Base-by-base conservation (phyloP, 2,888 invertebrate genomes). In the Eristalis intricaria region DNA sequence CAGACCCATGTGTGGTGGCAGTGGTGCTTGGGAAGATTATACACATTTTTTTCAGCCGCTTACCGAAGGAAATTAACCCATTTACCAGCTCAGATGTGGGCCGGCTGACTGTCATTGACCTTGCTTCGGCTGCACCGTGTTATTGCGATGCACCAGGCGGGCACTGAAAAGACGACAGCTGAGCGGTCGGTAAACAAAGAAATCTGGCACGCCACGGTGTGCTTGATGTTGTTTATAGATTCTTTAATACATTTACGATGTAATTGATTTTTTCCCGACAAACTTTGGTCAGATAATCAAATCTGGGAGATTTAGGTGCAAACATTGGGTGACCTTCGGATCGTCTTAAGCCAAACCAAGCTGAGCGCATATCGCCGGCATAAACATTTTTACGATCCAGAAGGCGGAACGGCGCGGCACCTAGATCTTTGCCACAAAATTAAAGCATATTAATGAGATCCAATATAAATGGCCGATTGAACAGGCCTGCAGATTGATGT, bases 161-260 rank as follows among this genome's bases (percentile, higher is more conserved):
- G 50, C 19, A 19, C 1, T 4, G 50, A 22, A 8, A 50, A 43
- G 43, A 38, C 38, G 38, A 11, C 43, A 43, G n/a, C 43, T 15
- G 43, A n/a, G 19, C 50, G 8, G 10, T 35, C 7, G 29, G 73
- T 73, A 73, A 73, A 73, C 73, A 73, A 13, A 2, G 58, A 26
- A 32, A 23, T 43, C n/a, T n/a, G 40, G 19, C 32, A 22, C 38
- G 19, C 43, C 35, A 11, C 15, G 22, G 56, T 69, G 43, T 50
- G 35, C 10, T 22, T 40, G 22, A 40, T 58, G 22, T n/a, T 73
- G 63, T 73, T 73, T 73, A 73, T 63, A 29, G 26, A 73, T 63
- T 63, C 63, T 73, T 63, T 15, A 63, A 73, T 32, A 43, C 19
- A n/a, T 73, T 73, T 26, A 73, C 73, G 73, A 63, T 73, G 29